Percentiles rank a stretch among this genome's conserved stretches.
Evolutionary conservation across 1,140 invertebrate species (phyloP).

Genomic region (Hypothenemus hampei): DNA sequence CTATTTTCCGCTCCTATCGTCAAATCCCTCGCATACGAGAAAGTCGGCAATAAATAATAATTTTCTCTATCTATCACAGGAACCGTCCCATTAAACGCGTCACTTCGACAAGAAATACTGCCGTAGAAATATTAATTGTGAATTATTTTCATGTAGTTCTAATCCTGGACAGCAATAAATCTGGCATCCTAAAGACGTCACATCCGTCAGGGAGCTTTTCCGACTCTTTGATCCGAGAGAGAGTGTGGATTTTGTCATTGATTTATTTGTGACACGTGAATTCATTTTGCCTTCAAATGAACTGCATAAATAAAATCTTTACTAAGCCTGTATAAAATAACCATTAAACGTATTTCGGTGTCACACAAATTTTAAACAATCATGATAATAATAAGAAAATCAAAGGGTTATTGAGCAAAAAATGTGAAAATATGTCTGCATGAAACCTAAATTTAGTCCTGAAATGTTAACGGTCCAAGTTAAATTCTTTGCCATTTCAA

Average conservation of each 20-base stretch:
- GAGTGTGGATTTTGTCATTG: conserved; percentile 13
- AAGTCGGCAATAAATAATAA: conserved; percentile 22
- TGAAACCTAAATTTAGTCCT: no score
- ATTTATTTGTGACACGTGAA: conserved; percentile 18
- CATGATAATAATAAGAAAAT: no score
- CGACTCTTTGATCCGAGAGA: conserved; percentile 18
- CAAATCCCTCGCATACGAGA: conserved; percentile 13
- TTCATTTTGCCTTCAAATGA: neutral
- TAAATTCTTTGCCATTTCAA: no score
- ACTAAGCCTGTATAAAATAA: no score
- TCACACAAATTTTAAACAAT: no score
- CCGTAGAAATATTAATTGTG: conserved; percentile 26
- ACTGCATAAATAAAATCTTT: neutral
- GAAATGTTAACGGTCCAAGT: no score
- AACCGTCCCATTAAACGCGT: conserved; percentile 22
- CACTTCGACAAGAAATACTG: conserved; percentile 25
- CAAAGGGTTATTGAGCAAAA: no score
- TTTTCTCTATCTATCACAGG: conserved; percentile 26
- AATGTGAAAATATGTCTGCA: no score
- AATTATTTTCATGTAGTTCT: conserved; percentile 23
- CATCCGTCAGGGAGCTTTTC: conserved; percentile 22
- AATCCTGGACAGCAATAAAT: conserved; percentile 6
- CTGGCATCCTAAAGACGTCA: conserved; percentile 13
- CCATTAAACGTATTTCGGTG: no score
- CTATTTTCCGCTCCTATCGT: conserved; percentile 22